Evolutionary conservation across 2,888 invertebrate genomes (phyloP), one percentile per base, ranked within the genome.

Genomic region (Ennomos erosarius): DNA sequence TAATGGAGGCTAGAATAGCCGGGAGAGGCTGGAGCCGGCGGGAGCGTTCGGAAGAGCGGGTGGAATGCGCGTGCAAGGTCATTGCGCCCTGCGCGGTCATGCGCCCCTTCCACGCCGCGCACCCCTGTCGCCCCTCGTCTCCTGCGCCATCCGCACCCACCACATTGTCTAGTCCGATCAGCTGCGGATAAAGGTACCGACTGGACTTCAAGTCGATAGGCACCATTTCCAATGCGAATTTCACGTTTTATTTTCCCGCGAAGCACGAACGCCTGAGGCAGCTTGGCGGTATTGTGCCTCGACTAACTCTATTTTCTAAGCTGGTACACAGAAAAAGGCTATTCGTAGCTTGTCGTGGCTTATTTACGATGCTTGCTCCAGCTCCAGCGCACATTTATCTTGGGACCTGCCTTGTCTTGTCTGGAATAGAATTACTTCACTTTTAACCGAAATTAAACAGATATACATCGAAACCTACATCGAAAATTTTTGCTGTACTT

Each of bases 1-100:
- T 79, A 82, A 82, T 65, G 59, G 83, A 76, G 81, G 79, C 82
- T 81, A 81, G 81, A 79, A 79, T 78, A 77, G 80, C 74, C 77
- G 77, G 82, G 82, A 84, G 82, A 79, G 76, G 40, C 55, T 51
- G 59, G 55, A 55, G 46, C 35, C 80, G 81, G 81, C 82, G 78
- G 82, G 87, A 86, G 84, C 81, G 82, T 78, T 75, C 81, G 80
- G 81, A 81, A 81, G 84, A 85, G 84, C 87, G 83, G 81, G 79
- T 76, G 90, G 90, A 87, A 89, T 90, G 89, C 83, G 87, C 87
- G 84, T 82, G 85, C 92, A 92, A 92, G 92, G 92, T 91, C 92
- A 91, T 91, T 92, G 91, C 89, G 90, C 91, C 88, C 90, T 85
- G 88, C 89, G 88, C 92, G 92, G 92, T 92, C 92, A 92, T 90